Evolutionary conservation across 92 coral and sea anemone species (phyloP), one percentile per base, ranked within the genome.

Genomic region (Porites cylindrica): DNA sequence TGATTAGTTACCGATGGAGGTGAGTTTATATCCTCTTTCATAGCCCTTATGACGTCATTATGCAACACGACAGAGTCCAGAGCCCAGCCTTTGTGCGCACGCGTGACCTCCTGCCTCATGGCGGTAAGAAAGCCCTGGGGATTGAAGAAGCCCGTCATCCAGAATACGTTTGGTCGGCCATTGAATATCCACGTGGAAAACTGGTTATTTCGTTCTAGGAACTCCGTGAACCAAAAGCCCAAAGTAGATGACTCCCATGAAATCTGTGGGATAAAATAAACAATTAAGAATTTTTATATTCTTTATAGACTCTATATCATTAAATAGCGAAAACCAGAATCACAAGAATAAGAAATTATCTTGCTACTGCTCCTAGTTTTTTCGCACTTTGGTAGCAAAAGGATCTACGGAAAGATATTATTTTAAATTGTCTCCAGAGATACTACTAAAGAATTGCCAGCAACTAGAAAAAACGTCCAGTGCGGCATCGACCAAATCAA

Each of bases 81-180:
- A 51, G 98, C 98, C 98, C 98, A 94, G 87, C 98, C 98, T 78
- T 94, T 94, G 90, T 94, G 98, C 64, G 98, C 96, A 26, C 98
- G 89, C 29, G 98, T 94, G 70, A 94, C 98, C 53, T 94, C 98
- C 70, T 94, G 98, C 82, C 98, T 88, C 98, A 94, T 94, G 17
- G 98, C 98, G 10, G 98, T 94, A 50, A 94, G 94, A 86, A 94
- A 94, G 17, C 98, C 96, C 77, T 95, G 98, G 3, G 98, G 98
- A 80, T 95, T 95, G 66, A 95, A 95, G 93, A 95, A 95, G 1
- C 96, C 98, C 4, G 98, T 95, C 98, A 95, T 95, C 98, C 98
- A 95, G 90, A 95, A 95, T 59, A 92, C 95, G 60, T 29, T 95
- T 6, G 98, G 98, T 2, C 98, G 96, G 47, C 98, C 98, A 71